Conservation (phyloP, 2,113 vertebrate genomes). For the Prionailurus viverrinus region DNA sequence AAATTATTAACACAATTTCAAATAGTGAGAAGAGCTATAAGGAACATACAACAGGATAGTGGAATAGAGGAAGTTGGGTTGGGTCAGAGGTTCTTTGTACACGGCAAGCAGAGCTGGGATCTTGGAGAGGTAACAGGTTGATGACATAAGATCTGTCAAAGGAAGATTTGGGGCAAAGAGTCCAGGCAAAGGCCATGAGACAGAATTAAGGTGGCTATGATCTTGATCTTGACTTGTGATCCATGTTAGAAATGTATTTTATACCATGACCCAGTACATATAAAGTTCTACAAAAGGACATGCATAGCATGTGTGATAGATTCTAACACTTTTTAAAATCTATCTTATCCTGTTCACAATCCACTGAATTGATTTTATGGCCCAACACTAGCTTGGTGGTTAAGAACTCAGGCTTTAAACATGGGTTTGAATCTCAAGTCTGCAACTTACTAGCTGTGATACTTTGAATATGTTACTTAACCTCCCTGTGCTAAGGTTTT, state of each 20-base stretch:
- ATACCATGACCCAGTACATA: not conserved
- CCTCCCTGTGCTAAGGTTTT: not conserved
- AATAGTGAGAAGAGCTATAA: not conserved
- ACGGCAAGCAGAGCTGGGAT: not conserved
- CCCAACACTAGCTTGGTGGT: not conserved
- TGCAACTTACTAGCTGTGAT: not conserved
- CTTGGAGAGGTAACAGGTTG: not conserved
- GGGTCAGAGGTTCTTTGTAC: not conserved
- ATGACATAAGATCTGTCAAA: not conserved
- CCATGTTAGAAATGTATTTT: not conserved
- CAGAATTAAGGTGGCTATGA: not conserved
- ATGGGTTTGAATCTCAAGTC: not conserved
- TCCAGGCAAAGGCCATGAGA: not conserved
- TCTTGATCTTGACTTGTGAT: not conserved
- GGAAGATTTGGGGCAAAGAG: not conserved
- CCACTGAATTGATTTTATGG: not conserved
- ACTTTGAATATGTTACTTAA: not conserved
- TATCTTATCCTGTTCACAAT: not conserved
- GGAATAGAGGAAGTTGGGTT: not conserved
- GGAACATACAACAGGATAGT: not conserved
- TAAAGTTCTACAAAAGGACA: not conserved
- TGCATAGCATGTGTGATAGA: not conserved
- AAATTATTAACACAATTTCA: not conserved
- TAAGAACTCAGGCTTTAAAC: not conserved
- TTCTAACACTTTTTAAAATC: not conserved